Base-by-base conservation (phyloP, 2,113 vertebrate species). In the Cairina moschata region DNA sequence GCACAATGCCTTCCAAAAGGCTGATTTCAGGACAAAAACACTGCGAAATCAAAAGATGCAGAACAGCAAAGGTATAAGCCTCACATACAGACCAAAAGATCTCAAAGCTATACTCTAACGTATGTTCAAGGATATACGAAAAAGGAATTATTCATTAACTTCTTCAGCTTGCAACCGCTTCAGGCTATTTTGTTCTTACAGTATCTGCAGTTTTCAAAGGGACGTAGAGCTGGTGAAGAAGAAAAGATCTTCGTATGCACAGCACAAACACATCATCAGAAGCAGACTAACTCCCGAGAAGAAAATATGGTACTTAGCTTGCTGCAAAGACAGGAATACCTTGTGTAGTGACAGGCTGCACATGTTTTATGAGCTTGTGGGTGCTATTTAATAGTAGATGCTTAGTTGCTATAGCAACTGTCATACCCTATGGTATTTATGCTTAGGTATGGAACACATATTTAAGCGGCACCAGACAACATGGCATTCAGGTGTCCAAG, bases 361-460 rank as follows among this genome's bases (percentile, higher is more conserved):
- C 77, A 86, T 87, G 92, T n/a, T 68, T 95, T 94, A 90, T 79
- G 76, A 94, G 93, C 88, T 79, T 88, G 86, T 77, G 83, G 80
- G 58, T 92, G 74, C 88, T 96, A 83, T 93, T 94, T 94, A 94
- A 96, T 86, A 95, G 96, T 96, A 95, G 92, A 97, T 94, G 93
- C 92, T 95, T 77, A 76, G 96, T 97, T 96, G 83, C 96, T 94
- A 95, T 96, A 96, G 96, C 77, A 96, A 97, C 96, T 94, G 95
- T 92, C 92, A 79, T 94, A 93, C 62, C 83, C 88, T 73, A 50
- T 74, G 66, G 83, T 94, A 87, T 96, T 97, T 96, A 93, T 92
- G 91, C 93, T 83, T 86, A 73, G 92, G 66, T 92, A 91, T 63
- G 73, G 81, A 91, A 91, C 77, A 86, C 44, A 6, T 87, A 93